These are phyloP conservation scores for Netelia inedita DNA, from an alignment of 2,888 invertebrate species.

Conservation along the genomic window DNA sequence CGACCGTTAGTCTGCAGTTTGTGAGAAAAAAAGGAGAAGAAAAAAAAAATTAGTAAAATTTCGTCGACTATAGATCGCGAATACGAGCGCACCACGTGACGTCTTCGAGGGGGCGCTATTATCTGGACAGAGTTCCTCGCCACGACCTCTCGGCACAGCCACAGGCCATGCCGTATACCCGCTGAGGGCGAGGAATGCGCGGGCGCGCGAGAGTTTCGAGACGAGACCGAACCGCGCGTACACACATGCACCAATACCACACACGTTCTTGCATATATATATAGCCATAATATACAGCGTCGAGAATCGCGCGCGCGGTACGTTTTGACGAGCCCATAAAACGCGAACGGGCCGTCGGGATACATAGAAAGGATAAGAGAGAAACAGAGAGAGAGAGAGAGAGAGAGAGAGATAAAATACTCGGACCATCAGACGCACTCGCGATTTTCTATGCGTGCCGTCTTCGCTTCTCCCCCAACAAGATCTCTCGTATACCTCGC, in stretches of 20 bases:
- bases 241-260: neutral
- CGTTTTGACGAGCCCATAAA: constrained; percentile 83
- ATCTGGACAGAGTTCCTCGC: constrained; percentile 41
- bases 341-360: constrained; percentile 77
- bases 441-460: constrained; percentile 45
- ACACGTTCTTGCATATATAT: neutral
- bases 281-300: constrained; percentile 73
- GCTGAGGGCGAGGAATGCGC: constrained; percentile 77
- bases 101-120: constrained; percentile 37
- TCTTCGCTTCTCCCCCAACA: constrained; percentile 3
- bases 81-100: constrained; percentile 64
- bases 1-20: too few species aligned
- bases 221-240: constrained; percentile 47
- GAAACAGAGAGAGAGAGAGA: constrained; percentile 20
- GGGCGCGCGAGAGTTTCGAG: constrained; percentile 58
- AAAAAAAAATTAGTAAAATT: constrained; percentile 24
- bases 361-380: constrained; percentile 27
- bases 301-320: constrained; percentile 78
- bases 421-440: constrained; percentile 44
- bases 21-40: neutral
- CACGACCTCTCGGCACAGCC: constrained; percentile 67
- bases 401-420: constrained; percentile 36
- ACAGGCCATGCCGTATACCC: constrained; percentile 64
- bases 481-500: neutral
- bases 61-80: constrained; percentile 9